phyloP scores from a whole-genome alignment of 2,797 vertebrate species.

The Spinus pinus region DNA sequence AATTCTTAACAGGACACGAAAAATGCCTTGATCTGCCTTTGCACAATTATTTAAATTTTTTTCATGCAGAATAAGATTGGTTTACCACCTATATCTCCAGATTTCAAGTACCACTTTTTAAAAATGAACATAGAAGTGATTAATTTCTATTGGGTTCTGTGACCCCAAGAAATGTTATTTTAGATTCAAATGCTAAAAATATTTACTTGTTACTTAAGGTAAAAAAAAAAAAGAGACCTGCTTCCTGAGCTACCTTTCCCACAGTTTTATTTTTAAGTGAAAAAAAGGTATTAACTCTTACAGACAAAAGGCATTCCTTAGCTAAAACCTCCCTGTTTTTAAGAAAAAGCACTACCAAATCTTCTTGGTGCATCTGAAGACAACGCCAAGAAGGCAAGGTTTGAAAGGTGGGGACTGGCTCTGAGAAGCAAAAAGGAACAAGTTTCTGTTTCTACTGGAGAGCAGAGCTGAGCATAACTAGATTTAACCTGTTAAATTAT shows the following conservation, averaged over 20 bases:
- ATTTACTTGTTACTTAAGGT: background rate
- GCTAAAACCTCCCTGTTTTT: background rate
- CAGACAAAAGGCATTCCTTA: background rate
- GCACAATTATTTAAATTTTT: background rate
- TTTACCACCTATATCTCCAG: background rate
- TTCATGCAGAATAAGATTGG: background rate
- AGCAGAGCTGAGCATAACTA: background rate
- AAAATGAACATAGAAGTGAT: background rate
- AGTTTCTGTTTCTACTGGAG: fast-evolving
- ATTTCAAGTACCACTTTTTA: background rate
- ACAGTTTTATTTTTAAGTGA: background rate
- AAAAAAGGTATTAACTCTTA: background rate
- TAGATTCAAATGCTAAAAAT: background rate
- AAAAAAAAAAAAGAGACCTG: background rate
- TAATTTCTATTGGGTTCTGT: background rate
- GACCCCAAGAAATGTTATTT: background rate
- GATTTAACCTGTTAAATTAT: background rate
- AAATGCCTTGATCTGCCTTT: background rate
- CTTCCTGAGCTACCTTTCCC: background rate
- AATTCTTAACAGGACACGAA: background rate
- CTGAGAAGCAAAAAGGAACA: background rate
- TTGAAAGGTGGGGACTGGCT: background rate
- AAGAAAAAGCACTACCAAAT: background rate
- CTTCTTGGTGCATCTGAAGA: background rate
- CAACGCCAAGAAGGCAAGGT: background rate